Conservation (phyloP, 2,113 vertebrate species). For the Tautogolabrus adspersus region DNA sequence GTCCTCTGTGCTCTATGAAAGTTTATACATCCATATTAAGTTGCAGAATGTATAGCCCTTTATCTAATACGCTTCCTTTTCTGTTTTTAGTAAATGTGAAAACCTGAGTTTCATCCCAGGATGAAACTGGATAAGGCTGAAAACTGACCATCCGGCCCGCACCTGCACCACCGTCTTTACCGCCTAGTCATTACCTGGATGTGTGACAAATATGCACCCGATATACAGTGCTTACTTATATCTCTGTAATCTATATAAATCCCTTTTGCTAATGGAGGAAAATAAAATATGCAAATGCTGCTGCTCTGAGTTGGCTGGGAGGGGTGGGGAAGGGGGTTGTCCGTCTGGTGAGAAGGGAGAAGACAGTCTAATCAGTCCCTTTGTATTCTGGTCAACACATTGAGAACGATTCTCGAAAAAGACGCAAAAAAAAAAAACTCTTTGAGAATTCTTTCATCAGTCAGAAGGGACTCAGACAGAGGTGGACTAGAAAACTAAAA, state of each 20-base stretch:
- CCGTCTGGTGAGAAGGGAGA: constrained; percentile 20
- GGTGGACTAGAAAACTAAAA: constrained; percentile 22
- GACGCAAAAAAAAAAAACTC: constrained; percentile 6
- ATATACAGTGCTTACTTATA: constrained; percentile 69
- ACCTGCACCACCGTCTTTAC: constrained; percentile 73
- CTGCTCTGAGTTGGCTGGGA: constrained; percentile 41
- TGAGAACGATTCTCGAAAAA: constrained; percentile 32
- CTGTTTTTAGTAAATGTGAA: constrained; percentile 85
- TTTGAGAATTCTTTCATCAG: constrained; percentile 17
- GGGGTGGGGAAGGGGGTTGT: neutral
- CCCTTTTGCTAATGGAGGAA: constrained; percentile 64
- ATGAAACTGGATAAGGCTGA: constrained; percentile 70
- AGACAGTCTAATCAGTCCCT: constrained; percentile 43
- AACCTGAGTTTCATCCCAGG: constrained; percentile 79
- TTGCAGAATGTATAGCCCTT: constrained; percentile 54
- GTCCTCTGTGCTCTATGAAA: constrained; percentile 70
- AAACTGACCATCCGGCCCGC: constrained; percentile 64
- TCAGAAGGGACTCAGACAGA: constrained; percentile 19
- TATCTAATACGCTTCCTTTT: constrained; percentile 71
- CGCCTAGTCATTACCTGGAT: constrained; percentile 76
- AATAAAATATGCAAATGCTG: constrained; percentile 65
- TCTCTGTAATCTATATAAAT: constrained; percentile 65
- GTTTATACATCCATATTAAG: constrained; percentile 58
- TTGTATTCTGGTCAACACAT: constrained; percentile 44
- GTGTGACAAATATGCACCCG: constrained; percentile 67